Evolutionary conservation across 2,888 invertebrate genomes (phyloP), one percentile per base, ranked within the genome.

Genomic region (Gymnosoma rotundatum): DNA sequence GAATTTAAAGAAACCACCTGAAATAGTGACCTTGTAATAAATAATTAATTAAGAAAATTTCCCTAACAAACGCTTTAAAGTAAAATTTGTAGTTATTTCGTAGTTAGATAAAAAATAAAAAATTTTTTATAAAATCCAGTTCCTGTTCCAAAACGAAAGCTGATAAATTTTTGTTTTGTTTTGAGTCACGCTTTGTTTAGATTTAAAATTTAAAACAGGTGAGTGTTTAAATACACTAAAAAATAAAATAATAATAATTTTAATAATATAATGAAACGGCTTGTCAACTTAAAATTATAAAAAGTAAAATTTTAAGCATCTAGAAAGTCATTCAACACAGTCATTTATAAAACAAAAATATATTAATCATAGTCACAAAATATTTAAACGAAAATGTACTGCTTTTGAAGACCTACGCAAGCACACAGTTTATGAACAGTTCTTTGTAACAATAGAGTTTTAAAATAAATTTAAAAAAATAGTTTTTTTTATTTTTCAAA

Each of bases 321-420:
- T 69, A 61, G 50, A 50, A 38, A 50, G 2, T 60, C 76, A 76
- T 76, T 36, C 4, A 50, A 69, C 69, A 69, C 52, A 52, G 21
- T 52, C 67, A 69, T 45, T 54, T 36, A 60, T 7, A 16, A 32
- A 32, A 32, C 3, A 58, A 60, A 50, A 61, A 38, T 4, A 58
- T 6, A 42, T 6, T 42, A 42, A 42, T 42, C 12, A 42, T 42
- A 42, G 66, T 38, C 64, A 56, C 16, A 21, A 52, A 32, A 74
- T 25, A 74, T 54, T 45, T 7, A 16, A 54, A 66, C n/a, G 32
- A 66, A 50, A 58, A 75, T 67, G 76, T 76, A 67, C 76, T 67
- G 48, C 76, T 60, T 66, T 66, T 60, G 60, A 76, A 76, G 76
- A 12, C 38, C 36, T 38, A 42, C 73, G 61, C 16, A 42, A 21